Percentiles rank a stretch among this genome's conserved stretches.
Evolutionary conservation across 2,113 vertebrate genomes (phyloP).

Genomic region (Coracopsis vasa): DNA sequence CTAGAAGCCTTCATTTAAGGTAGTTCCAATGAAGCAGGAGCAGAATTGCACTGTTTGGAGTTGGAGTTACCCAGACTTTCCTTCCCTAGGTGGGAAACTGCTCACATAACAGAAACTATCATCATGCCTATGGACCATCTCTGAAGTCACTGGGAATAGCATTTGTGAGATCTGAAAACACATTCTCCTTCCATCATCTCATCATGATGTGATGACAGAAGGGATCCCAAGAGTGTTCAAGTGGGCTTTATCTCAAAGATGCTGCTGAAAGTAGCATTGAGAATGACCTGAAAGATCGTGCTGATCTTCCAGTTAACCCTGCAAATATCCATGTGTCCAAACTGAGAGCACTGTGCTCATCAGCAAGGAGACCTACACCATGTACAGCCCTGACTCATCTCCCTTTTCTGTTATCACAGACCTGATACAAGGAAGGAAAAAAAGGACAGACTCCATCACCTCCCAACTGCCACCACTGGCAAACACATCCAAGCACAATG

Average conservation of each 20-base stretch:
- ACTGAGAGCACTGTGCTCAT: neutral
- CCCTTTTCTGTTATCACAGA: neutral
- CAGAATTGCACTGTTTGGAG: neutral
- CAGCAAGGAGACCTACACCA: neutral
- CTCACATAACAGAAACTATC: neutral
- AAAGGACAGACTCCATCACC: neutral
- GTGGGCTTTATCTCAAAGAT: neutral
- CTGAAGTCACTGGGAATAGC: neutral
- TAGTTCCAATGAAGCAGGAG: neutral
- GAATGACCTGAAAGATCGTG: neutral
- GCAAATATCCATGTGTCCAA: neutral
- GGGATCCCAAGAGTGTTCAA: neutral
- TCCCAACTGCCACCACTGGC: neutral
- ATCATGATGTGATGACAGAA: neutral
- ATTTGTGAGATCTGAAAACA: neutral
- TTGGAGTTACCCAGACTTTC: neutral
- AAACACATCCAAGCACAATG: neutral
- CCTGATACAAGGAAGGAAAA: neutral
- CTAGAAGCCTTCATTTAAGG: neutral
- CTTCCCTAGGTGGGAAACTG: neutral
- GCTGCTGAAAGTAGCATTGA: neutral
- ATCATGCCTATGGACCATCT: neutral
- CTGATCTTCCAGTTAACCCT: neutral
- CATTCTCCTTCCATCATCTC: neutral
- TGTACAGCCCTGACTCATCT: neutral